Percentiles rank a stretch among this genome's conserved stretches.
Conservation (phyloP, 2,797 vertebrate genomes). For the Onychomys torridus region DNA sequence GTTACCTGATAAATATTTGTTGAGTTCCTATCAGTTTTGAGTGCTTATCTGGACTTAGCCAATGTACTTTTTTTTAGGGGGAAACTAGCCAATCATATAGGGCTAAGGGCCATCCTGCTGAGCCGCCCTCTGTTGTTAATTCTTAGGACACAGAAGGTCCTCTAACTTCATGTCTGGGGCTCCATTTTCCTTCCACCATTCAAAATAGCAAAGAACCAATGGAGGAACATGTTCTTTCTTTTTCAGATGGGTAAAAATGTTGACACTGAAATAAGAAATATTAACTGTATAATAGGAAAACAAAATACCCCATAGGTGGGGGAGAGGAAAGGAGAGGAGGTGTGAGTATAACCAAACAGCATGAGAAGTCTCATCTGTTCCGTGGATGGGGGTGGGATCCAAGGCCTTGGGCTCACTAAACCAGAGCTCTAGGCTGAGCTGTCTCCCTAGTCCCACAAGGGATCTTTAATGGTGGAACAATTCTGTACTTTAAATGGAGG, state of each 20-base stretch:
- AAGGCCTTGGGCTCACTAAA: too few relatives aligned
- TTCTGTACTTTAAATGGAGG: background rate
- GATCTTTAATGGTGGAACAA: background rate
- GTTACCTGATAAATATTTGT: conserved; percentile 62
- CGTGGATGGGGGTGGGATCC: background rate
- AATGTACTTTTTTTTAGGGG: conserved; percentile 37
- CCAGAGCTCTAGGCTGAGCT: background rate
- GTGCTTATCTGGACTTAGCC: conserved; percentile 55
- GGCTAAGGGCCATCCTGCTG: background rate
- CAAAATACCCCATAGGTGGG: background rate
- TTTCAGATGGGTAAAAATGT: background rate
- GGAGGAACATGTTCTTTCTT: background rate
- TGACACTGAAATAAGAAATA: conserved; percentile 14
- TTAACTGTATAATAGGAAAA: background rate
- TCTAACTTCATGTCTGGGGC: background rate
- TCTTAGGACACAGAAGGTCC: background rate
- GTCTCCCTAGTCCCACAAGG: too few relatives aligned
- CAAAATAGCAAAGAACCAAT: background rate
- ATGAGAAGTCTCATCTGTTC: too few relatives aligned
- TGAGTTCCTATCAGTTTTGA: conserved; percentile 46
- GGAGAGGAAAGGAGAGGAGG: background rate
- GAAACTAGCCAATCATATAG: background rate
- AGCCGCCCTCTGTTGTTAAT: background rate
- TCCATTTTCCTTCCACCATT: background rate
- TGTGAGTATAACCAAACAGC: background rate